Conservation (phyloP, 2,797 vertebrate genomes). For the Austrolebias charrua region DNA sequence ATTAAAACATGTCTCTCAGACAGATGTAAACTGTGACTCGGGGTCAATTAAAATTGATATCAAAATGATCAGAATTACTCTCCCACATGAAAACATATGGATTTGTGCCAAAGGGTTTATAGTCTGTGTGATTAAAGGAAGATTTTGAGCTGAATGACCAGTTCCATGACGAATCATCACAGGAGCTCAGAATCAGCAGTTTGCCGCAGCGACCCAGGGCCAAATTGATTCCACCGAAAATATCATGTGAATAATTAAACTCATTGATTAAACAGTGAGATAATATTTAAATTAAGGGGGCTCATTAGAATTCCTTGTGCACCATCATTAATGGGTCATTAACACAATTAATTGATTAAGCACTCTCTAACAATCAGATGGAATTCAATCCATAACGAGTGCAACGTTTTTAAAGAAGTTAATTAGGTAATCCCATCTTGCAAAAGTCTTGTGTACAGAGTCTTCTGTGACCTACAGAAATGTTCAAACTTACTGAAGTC, state of each 20-base stretch:
- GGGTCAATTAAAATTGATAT: constrained; percentile 75
- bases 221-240: constrained; percentile 80
- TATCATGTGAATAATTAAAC: constrained; percentile 85
- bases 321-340: constrained; percentile 80
- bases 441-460: constrained; percentile 59
- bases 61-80: constrained; percentile 72
- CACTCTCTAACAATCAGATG: constrained; percentile 77
- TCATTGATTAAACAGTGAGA: constrained; percentile 84
- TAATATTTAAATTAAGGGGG: constrained; percentile 86
- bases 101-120: constrained; percentile 66
- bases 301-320: constrained; percentile 80
- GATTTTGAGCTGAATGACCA: constrained; percentile 73
- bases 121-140: constrained; percentile 72
- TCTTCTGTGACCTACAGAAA: constrained; percentile 60
- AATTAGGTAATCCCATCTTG: constrained; percentile 74
- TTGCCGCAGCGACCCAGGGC: constrained; percentile 53
- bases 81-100: constrained; percentile 62
- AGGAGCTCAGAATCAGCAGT: constrained; percentile 68
- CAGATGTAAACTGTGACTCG: constrained; percentile 69
- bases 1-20: constrained; percentile 74
- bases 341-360: constrained; percentile 85
- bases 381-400: constrained; percentile 79
- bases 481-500: constrained; percentile 57
- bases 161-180: constrained; percentile 71
- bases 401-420: constrained; percentile 79